phyloP scores from a whole-genome alignment of 2,888 invertebrate genomes.

The Pristionchus japonicus region DNA sequence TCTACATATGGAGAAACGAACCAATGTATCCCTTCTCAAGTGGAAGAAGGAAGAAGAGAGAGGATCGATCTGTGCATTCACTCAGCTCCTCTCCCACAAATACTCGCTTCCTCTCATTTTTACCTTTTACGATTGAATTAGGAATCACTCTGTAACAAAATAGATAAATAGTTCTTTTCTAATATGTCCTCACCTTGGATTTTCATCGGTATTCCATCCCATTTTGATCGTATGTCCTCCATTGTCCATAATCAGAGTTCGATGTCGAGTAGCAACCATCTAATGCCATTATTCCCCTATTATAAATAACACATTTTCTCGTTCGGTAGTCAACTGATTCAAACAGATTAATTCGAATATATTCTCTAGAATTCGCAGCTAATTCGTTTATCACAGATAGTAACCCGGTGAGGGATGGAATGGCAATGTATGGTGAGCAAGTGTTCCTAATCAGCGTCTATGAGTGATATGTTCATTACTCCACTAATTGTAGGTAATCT shows the following conservation, averaged over 20 bases:
- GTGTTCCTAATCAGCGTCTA: slow-evolving; percentile 8
- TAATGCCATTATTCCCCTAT: not conserved
- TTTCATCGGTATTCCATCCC: slow-evolving; percentile 55
- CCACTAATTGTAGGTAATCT: slow-evolving; percentile 19
- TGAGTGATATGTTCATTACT: not conserved
- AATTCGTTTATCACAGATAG: slow-evolving; percentile 22
- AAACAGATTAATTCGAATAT: not conserved
- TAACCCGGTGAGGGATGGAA: not conserved
- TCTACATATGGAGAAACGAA: slow-evolving; percentile 9
- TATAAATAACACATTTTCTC: not conserved
- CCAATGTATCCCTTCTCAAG: slow-evolving; percentile 85
- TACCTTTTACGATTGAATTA: slow-evolving; percentile 97
- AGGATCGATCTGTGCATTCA: slow-evolving; percentile 94
- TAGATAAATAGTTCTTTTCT: not conserved
- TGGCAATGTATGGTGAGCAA: slow-evolving; percentile 8
- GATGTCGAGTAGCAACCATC: slow-evolving; percentile 33
- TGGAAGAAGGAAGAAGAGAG: slow-evolving; percentile 91
- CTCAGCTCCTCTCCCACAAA: slow-evolving; percentile 95
- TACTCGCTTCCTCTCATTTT: slow-evolving; percentile 91
- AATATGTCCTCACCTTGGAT: slow-evolving; percentile 51
- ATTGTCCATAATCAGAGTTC: slow-evolving; percentile 69
- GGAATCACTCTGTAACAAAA: slow-evolving; percentile 81
- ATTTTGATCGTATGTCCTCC: slow-evolving; percentile 68
- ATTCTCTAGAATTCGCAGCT: not conserved
- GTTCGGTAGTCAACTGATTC: not conserved